phyloP scores from a whole-genome alignment of 2,113 vertebrate species.

The human region GRCh38 chr5:91896501-91897000 shows the following conservation, averaged over 20 bases:
- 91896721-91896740: background rate
- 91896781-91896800: background rate
- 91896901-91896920: background rate
- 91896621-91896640: background rate
- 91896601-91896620: background rate
- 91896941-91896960: background rate
- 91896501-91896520: background rate
- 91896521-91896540: background rate
- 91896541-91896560: background rate
- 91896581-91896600: background rate
- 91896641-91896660: background rate
- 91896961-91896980: background rate
- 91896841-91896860: background rate
- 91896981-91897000: background rate
- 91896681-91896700: background rate
- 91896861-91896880: background rate
- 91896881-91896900: background rate
- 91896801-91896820: background rate
- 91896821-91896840: background rate
- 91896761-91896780: background rate
- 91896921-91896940: rapidly evolving
- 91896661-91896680: background rate
- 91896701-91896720: background rate
- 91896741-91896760: background rate
- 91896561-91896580: background rate